Percentiles rank a stretch among this genome's conserved stretches.
These are phyloP conservation scores for Clarias platycephalus DNA, from an alignment of 2,797 vertebrate genomes.

Conservation along the genomic window DNA sequence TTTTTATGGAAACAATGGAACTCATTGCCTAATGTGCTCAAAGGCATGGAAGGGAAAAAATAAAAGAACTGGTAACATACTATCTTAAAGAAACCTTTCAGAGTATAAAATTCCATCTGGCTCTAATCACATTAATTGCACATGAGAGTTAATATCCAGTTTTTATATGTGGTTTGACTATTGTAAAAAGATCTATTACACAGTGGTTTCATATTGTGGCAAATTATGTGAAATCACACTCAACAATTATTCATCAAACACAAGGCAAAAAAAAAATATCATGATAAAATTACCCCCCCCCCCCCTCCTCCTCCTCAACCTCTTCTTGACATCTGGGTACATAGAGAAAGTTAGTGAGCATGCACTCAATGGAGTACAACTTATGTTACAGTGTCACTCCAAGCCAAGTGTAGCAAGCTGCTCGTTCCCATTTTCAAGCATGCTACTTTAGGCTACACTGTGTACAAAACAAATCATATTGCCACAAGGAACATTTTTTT, in stretches of 20 bases:
- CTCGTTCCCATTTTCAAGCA: background rate
- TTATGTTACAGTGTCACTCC: background rate
- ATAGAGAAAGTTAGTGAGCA: background rate
- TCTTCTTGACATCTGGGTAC: background rate
- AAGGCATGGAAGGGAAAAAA: no score
- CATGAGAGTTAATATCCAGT: background rate
- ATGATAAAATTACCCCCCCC: background rate
- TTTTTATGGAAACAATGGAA: no score
- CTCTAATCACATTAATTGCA: background rate
- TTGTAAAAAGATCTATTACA: background rate
- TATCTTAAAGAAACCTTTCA: background rate
- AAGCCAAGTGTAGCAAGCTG: background rate
- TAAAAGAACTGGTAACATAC: background rate
- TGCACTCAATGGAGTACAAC: background rate
- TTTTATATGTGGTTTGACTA: background rate
- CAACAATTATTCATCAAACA: background rate
- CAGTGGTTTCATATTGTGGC: background rate
- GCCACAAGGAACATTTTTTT: background rate
- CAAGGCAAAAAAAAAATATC: background rate
- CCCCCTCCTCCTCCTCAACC: background rate
- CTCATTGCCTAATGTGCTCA: no score
- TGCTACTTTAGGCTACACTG: background rate
- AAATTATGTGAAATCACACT: background rate
- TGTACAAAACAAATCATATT: background rate
- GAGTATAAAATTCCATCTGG: background rate